Evolutionary conservation across 2,113 vertebrate genomes (phyloP).

Genomic region (Plotosus lineatus): DNA sequence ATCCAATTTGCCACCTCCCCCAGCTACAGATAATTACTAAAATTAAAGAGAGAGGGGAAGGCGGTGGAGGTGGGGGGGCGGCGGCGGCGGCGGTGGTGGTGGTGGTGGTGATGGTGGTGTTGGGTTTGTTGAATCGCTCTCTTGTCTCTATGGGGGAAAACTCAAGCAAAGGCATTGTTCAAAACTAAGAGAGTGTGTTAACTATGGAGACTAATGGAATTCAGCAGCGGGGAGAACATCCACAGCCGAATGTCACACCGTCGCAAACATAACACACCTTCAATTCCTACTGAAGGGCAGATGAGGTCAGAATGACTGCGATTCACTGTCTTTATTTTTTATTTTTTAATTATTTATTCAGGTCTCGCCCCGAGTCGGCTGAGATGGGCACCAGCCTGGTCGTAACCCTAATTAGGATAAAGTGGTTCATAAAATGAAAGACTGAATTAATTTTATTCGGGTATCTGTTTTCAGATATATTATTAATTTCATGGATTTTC

Average conservation of each 20-base stretch:
- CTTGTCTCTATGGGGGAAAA: constrained; percentile 69
- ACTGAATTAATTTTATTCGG: too few relatives aligned
- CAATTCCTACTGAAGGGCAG: not conserved
- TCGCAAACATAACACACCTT: constrained; percentile 18
- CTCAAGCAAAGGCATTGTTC: constrained; percentile 72
- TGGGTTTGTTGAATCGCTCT: constrained; percentile 42
- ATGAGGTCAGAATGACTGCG: not conserved
- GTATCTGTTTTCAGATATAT: too few relatives aligned
- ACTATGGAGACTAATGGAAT: constrained; percentile 79
- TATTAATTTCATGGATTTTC: too few relatives aligned
- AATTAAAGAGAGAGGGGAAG: constrained; percentile 78
- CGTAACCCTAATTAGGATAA: too few relatives aligned
- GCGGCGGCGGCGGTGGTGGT: too few relatives aligned
- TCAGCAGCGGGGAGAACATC: constrained; percentile 43
- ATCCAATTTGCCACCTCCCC: constrained; percentile 96
- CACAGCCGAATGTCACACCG: constrained; percentile 24
- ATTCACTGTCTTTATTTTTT: not conserved
- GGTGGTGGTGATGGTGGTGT: too few relatives aligned
- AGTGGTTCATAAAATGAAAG: too few relatives aligned
- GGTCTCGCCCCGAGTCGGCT: too few relatives aligned
- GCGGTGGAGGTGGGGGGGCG: too few relatives aligned
- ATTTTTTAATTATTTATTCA: not conserved
- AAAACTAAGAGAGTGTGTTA: constrained; percentile 77
- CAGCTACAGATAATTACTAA: constrained; percentile 93
- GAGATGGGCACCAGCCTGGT: too few relatives aligned